These are phyloP conservation scores for Tyrophagus putrescentiae DNA, from an alignment of 1,140 invertebrate genomes.

Conservation along the genomic window DNA sequence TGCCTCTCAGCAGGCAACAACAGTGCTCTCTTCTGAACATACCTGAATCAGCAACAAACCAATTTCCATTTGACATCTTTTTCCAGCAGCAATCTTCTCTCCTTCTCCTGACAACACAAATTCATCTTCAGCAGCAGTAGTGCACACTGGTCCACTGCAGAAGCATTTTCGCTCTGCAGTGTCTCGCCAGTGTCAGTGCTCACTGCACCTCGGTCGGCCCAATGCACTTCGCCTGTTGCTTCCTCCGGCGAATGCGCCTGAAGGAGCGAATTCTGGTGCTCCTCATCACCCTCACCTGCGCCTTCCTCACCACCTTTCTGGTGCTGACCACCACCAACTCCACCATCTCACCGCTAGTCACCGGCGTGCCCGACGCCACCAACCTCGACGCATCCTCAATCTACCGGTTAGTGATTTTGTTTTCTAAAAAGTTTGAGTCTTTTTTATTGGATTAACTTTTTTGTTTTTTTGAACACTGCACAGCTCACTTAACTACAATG, in stretches of 20 bases:
- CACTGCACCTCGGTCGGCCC: too few species aligned
- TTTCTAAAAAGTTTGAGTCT: not conserved
- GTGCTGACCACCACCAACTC: constrained; percentile 3
- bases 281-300: constrained; percentile 15
- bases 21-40: too few species aligned
- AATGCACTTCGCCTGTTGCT: constrained; percentile 5
- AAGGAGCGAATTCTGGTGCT: constrained; percentile 21
- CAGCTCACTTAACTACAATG: not conserved
- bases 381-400: not conserved
- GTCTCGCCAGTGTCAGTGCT: too few species aligned
- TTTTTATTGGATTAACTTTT: not conserved
- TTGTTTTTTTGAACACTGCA: not conserved
- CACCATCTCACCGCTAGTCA: not conserved
- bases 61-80: too few species aligned
- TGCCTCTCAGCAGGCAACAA: too few species aligned
- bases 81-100: too few species aligned
- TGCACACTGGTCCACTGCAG: too few species aligned
- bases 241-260: constrained; percentile 14
- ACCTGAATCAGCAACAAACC: too few species aligned
- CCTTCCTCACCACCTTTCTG: not conserved
- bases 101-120: too few species aligned
- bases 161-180: too few species aligned
- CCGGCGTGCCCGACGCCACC: not conserved
- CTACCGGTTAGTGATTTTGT: not conserved
- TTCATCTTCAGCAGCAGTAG: too few species aligned